phyloP scores from a whole-genome alignment of 2,113 vertebrate genomes.

The Platichthys stellatus region DNA sequence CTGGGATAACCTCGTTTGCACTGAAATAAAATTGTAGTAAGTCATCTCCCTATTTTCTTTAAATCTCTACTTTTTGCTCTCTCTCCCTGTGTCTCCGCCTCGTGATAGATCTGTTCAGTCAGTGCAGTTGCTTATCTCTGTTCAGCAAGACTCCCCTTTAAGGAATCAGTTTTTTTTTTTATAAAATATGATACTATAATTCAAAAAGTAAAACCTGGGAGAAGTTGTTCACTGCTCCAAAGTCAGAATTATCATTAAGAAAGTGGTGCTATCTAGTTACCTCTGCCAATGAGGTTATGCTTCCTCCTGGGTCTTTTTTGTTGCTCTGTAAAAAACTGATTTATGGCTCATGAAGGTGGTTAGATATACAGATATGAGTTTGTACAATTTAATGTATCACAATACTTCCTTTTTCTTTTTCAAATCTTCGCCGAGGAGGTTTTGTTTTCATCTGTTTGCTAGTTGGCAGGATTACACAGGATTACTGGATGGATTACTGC shows the following conservation, averaged over 20 bases:
- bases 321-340: background rate
- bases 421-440: no score
- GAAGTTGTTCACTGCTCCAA: constrained; percentile 17
- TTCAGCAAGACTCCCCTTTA: constrained; percentile 29
- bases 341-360: background rate
- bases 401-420: no score
- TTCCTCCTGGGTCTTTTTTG: background rate
- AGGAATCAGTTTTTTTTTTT: constrained; percentile 26
- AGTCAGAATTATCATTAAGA: constrained; percentile 19
- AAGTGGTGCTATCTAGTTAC: background rate
- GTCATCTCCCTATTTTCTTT: constrained; percentile 5
- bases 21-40: constrained; percentile 42
- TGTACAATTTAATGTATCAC: background rate
- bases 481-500: no score
- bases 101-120: constrained; percentile 67
- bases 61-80: constrained; percentile 15
- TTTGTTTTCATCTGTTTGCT: no score
- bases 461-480: no score
- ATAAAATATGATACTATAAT: constrained; percentile 41
- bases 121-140: constrained; percentile 61
- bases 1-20: constrained; percentile 50
- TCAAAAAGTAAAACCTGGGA: constrained; percentile 19
- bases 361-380: background rate
- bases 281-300: background rate
- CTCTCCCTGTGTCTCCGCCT: constrained; percentile 33